Base-by-base conservation (phyloP, 1,140 invertebrate genomes). In the Drosophila micromelanica region DNA sequence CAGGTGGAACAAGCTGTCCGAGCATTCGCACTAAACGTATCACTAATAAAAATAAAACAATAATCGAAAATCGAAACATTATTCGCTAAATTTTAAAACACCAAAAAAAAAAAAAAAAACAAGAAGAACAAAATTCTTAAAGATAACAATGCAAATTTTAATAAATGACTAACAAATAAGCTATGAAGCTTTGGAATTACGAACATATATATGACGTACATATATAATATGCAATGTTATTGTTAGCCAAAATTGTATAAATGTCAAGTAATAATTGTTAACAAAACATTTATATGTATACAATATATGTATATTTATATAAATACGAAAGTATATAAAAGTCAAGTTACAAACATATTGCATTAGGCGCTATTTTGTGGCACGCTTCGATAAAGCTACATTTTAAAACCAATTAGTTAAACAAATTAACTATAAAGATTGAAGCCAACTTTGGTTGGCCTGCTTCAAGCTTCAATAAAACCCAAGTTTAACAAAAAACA, bases 181-280 rank as follows among this genome's bases (percentile, higher is more conserved):
- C 54, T 55, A 46, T 59, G 38, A 9, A 84, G 77, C 77, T 84
- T 76, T 80, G 68, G 61, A 86, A 38, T 32, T 45, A 51, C 56
- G 63, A 54, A 71, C 35, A 71, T 37, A 56, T 65, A 76, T 65
- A 62, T 56, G 20, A 23, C 20, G 20, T 20, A 20, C 20, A 54
- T 52, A 65, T 27, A 52, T 49, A 62, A 72, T 87, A 87, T 89
- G 84, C 76, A 87, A 87, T 87, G 89, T 82, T 87, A 87, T 89
- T 87, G 84, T 89, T 87, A 87, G 84, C 84, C 84, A 89, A 87
- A 89, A 82, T 87, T 87, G 89, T 87, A 89, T 87, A 87, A 87
- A 82, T 87, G 82, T 87, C 81, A 86, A 86, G 81, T 86, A 86
- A 81, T 80, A 80, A 85, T 70, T 85, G 74, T 81, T 87, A 86